A percentile compares a stretch with the other conserved stretches of the same genome.
Evolutionary conservation across 2,797 vertebrate species (phyloP).

Genomic region (Tangara arthus): DNA sequence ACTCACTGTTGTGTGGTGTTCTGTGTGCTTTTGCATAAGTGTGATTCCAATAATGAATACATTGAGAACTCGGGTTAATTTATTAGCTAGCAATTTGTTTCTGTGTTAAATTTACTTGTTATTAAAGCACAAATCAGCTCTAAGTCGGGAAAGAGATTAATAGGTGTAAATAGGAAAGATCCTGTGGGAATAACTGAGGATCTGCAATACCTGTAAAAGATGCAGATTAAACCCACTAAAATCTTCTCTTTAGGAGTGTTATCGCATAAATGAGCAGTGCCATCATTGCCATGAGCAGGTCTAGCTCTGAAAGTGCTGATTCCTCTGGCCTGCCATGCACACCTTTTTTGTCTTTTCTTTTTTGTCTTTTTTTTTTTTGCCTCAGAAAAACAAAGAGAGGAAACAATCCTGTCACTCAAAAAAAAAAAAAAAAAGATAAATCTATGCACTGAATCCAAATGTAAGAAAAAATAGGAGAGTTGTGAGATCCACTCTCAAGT

Average conservation of each 20-base stretch:
- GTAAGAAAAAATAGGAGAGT: not conserved
- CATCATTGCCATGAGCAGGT: not conserved
- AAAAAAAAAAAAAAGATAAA: not conserved
- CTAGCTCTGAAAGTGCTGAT: not conserved
- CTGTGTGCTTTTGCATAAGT: not conserved
- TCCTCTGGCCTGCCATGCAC: not conserved
- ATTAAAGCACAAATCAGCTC: not conserved
- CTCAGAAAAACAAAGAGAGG: not conserved
- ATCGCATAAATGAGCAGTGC: not conserved
- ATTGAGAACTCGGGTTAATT: not conserved
- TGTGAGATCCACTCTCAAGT: not conserved
- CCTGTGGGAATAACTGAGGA: not conserved
- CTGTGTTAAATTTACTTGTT: not conserved
- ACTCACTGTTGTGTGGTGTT: constrained; percentile 23
- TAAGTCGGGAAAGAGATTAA: not conserved
- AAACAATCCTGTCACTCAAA: not conserved
- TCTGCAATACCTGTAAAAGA: not conserved
- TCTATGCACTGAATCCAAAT: not conserved
- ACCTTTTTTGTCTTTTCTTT: not conserved
- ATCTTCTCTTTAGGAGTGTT: not conserved
- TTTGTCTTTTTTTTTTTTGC: not conserved
- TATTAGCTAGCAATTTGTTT: not conserved
- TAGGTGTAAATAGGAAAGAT: not conserved
- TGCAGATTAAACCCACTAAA: not conserved
- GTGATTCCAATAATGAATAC: constrained; percentile 11